phyloP scores from a whole-genome alignment of 2,113 vertebrate genomes.

The Craseonycteris thonglongyai region DNA sequence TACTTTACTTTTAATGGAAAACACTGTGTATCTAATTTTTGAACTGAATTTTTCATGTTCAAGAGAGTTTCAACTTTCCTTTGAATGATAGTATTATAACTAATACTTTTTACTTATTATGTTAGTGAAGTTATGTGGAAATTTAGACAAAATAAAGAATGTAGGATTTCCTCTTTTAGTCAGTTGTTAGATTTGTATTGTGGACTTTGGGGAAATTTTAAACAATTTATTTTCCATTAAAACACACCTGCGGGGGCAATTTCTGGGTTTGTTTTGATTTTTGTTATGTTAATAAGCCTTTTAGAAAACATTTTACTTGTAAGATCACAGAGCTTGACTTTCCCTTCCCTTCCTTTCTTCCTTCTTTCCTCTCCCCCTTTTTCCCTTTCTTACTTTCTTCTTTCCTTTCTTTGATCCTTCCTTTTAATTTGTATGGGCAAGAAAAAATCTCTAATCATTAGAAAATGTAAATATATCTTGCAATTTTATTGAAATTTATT shows the following conservation, averaged over 20 bases:
- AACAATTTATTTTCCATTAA: constrained; percentile 16
- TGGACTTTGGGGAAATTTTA: not conserved
- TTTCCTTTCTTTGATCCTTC: not conserved
- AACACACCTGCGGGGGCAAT: not conserved
- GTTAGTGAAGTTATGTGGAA: not conserved
- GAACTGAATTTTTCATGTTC: constrained; percentile 3
- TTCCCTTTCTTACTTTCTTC: not conserved
- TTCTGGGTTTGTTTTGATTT: not conserved
- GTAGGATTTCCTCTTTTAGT: not conserved
- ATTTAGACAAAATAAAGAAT: not conserved
- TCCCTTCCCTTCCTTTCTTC: not conserved
- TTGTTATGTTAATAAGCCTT: not conserved
- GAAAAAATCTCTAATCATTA: not conserved
- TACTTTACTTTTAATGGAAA: constrained; percentile 6
- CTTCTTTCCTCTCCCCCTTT: not conserved
- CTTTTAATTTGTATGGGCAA: not conserved
- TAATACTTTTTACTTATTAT: not conserved
- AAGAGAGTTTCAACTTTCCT: not conserved
- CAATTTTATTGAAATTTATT: not conserved
- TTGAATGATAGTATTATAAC: not conserved
- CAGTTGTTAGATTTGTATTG: not conserved
- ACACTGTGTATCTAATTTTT: not conserved
- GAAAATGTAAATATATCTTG: not conserved
- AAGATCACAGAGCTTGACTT: not conserved
- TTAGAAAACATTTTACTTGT: not conserved